Evolutionary conservation across 2,113 vertebrate genomes (phyloP), one percentile per base, ranked within the genome.

Genomic region (Ranitomeya imitator): DNA sequence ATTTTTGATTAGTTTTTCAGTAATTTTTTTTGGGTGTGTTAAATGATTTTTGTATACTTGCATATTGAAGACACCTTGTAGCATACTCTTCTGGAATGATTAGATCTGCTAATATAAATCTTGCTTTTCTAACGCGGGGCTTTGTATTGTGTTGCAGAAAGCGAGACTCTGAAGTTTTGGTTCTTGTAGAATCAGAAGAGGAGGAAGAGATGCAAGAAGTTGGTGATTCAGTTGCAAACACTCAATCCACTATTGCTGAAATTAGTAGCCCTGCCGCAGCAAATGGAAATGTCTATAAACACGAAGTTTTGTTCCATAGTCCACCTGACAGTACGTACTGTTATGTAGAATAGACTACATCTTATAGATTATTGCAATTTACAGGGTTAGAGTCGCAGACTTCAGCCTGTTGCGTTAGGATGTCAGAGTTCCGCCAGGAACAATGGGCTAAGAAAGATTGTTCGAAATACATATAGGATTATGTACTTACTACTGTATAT

Each of bases 171-270:
- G 97, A 98, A 16, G 89, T 98, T 74, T 82, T 99, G 69, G 96
- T 96, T 90, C 94, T 99, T 91, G 96, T 99, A 89, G 98, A 99
- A 0, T 97, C 98, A 6, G 96, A 96, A 3, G 96, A 96, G 11
- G 94, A 94, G 2, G 88, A 89, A 6, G 90, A 87, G 12, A 89
- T 90, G 19, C 83, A 90, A 19, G 78, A 88, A 14, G 76, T 86
- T 14, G 93, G 91, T 0, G 93, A 79, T 67, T n/a, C 73, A 37
- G 57, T 51, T 45, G 87, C 57, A 57, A 89, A 26, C 60, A 37
- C 61, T 2, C 8, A 52, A 12, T 60, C 74, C 79, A 76, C 86
- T 52, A 80, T 76, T 26, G 59, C 55, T 61, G 86, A 12, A 55
- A 10, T 12, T 31, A 81, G 51, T 31, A 14, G 61, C 91, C 4